phyloP scores from a whole-genome alignment of 2,113 vertebrate species.

The Campylomormyrus numenius region DNA sequence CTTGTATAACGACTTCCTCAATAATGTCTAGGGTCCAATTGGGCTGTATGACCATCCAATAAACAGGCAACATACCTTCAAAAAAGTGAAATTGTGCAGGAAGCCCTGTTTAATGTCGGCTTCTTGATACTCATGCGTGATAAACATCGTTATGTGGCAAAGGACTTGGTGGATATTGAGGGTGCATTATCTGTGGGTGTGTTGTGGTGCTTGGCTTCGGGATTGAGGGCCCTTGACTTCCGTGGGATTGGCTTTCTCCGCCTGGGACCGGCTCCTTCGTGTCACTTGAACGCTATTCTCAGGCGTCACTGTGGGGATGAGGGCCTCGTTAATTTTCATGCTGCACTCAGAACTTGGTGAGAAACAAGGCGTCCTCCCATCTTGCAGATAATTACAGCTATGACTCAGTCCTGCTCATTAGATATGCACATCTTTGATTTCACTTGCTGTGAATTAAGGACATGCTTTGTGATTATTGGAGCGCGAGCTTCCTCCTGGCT shows the following conservation, averaged over 20 bases:
- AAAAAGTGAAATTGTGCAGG: not conserved
- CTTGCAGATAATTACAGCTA: not conserved
- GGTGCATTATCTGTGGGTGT: not conserved
- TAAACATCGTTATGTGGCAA: not conserved
- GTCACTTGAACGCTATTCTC: not conserved
- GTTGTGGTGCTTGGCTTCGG: not conserved
- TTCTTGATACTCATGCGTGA: not conserved
- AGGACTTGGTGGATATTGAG: not conserved
- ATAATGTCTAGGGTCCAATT: not conserved
- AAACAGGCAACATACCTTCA: not conserved
- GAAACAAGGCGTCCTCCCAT: not conserved
- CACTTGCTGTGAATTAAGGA: constrained; percentile 1
- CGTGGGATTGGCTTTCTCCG: not conserved
- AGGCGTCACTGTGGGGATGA: not conserved
- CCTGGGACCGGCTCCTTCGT: not conserved
- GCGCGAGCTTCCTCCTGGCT: not conserved
- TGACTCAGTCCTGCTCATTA: constrained; percentile 13
- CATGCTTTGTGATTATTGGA: not conserved
- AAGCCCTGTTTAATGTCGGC: not conserved
- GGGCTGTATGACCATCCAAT: not conserved
- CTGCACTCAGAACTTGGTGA: not conserved
- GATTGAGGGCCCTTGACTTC: not conserved
- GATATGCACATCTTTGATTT: constrained; percentile 1
- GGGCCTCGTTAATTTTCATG: constrained; percentile 14
- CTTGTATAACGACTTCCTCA: not conserved